Evolutionary conservation across 2,797 vertebrate genomes (phyloP), one percentile per base, ranked within the genome.

Genomic region (Chaunax sp.): DNA sequence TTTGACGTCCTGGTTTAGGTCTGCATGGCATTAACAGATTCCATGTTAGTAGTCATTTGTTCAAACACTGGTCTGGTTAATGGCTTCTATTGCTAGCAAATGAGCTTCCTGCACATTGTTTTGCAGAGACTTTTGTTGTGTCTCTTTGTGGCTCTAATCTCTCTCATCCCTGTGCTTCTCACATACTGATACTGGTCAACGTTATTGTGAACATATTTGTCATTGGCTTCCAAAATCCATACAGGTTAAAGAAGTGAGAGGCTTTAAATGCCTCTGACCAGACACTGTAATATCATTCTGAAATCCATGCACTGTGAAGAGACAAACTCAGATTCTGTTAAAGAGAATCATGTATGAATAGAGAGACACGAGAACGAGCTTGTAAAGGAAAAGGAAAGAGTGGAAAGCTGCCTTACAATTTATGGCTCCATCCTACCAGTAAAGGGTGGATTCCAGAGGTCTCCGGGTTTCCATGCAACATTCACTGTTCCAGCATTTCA

Each of bases 401-500:
- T 51, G 33, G 56, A 62, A 67, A 61, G 63, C 68, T 60, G 62
- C 63, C 46, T 28, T 46, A 54, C 45, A 18, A 18, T 23, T 18
- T 69, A 77, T 66, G 67, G 80, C 63, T 75, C 72, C 23, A 59
- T 69, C 70, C 67, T 65, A 50, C 51, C 47, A 57, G 49, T 64
- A 75, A 77, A 63, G 58, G 49, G 53, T 67, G 19, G 45, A 50
- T 49, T 62, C 25, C 28, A 57, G 62, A 75, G 64, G 60, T 73
- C 57, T 74, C 53, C 13, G 45, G 44, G 41, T 80, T 56, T 69
- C 45, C 26, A 28, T 67, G 69, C 72, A 67, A 63, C 57, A 63
- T 55, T 59, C 22, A 45, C 44, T 30, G 38, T 69, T 78, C 69
- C 75, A 87, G 80, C 74, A 83, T 83, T 77, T 57, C 52, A 55